These are phyloP conservation scores for Aspidiotus destructor DNA, from an alignment of 2,888 invertebrate species.

Conservation along the genomic window DNA sequence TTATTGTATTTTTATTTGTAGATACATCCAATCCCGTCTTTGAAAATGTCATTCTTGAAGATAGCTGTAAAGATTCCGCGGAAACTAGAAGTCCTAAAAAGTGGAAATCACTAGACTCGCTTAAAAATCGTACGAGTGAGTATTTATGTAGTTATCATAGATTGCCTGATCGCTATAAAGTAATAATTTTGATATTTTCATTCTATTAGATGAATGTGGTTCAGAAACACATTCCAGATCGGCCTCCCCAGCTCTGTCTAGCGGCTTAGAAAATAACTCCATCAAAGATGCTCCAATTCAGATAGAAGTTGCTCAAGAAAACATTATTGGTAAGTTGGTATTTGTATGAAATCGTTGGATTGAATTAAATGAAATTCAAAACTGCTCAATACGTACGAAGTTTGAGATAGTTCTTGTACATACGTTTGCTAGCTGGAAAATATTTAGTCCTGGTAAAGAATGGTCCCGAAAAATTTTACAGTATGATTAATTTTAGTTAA, in stretches of 20 bases:
- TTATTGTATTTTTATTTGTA: conserved; percentile 8
- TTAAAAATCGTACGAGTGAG: conserved; percentile 14
- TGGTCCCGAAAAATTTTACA: too few species aligned
- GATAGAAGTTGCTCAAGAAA: conserved; percentile 52
- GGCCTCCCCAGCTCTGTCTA: conserved; percentile 80
- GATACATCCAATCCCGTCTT: conserved; percentile 20
- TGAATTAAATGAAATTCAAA: neutral
- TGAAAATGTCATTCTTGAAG: conserved; percentile 7
- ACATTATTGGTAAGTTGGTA: neutral
- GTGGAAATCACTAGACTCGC: conserved; percentile 28
- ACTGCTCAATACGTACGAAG: neutral
- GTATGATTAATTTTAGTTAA: too few species aligned
- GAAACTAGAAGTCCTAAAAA: neutral
- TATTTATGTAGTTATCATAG: neutral
- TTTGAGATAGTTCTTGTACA: neutral
- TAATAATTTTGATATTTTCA: neutral
- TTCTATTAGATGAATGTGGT: conserved; percentile 8
- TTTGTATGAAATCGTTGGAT: too few species aligned
- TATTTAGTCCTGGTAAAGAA: too few species aligned
- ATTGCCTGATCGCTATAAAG: neutral
- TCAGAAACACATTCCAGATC: conserved; percentile 46
- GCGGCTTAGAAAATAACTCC: conserved; percentile 73
- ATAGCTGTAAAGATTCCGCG: conserved; percentile 5
- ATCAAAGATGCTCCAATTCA: conserved; percentile 76
- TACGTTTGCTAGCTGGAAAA: too few species aligned